Base-by-base conservation (phyloP, 2,113 vertebrate genomes). In the Peucedramus taeniatus region DNA sequence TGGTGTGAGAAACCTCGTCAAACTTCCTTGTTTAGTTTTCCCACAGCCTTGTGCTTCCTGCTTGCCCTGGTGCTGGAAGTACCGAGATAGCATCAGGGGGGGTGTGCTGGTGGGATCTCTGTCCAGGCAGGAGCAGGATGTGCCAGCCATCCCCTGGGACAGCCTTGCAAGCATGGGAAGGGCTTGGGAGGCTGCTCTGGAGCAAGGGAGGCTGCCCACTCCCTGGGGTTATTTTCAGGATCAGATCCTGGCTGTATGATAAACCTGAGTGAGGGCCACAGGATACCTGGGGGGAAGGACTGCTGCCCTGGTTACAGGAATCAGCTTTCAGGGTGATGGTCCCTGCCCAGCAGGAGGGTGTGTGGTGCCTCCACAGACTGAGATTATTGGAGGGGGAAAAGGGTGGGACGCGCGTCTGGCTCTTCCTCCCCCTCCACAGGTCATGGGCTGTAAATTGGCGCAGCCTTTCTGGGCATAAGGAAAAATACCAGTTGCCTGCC, bases 341-440 rank as follows among this genome's bases (percentile, higher is more conserved):
- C 72, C 51, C 69, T 59, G 75, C 82, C 56, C 7, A 2, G 53
- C 0, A 2, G 72, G 92, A 74, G 93, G 69, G 91, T 4, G 6
- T 31, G 69, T 1, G 15, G 95, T 79, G 78, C 64, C 86, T 75
- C 93, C 21, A 3, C 14, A 20, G 94, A 65, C 90, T 59, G 89
- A 84, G 95, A 96, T 97, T 96, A 94, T 88, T 90, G 94, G 75
- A 96, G 95, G 96, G 84, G 97, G 96, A 77, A 96, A 94, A 94
- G 92, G 95, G 87, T 97, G 93, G 97, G 94, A 97, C 24, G 3
- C 11, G 8, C 92, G 91, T 88, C 91, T 89, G 95, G 89, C 97
- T 98, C 96, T 97, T 98, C 97, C 98, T 98, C 97, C 97, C 94
- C 98, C 97, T 98, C 97, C 97, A 94, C 95, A 96, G 98, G 98